These are phyloP conservation scores for Gambusia affinis DNA, from an alignment of 2,113 vertebrate species.

Conservation along the genomic window DNA sequence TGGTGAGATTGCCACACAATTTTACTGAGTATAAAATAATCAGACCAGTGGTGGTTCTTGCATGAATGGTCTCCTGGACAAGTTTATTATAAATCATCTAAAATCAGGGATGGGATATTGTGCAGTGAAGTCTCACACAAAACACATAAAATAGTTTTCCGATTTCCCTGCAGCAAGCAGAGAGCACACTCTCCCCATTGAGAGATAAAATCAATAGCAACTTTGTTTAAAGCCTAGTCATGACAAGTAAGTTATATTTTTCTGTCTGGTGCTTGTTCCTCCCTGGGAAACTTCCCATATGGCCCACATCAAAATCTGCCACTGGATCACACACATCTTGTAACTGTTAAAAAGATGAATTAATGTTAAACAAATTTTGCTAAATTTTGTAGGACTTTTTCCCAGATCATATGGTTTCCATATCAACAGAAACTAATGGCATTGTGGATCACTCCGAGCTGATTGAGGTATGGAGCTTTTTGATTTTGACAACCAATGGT, in stretches of 20 bases:
- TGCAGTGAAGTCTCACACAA: not conserved
- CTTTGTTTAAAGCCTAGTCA: not conserved
- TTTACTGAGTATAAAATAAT: not conserved
- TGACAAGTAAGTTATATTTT: not conserved
- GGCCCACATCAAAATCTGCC: not conserved
- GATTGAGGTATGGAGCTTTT: conserved; percentile 85
- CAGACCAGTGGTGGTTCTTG: not conserved
- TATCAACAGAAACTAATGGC: conserved; percentile 86
- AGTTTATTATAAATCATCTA: not conserved
- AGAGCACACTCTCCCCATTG: not conserved
- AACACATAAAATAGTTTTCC: not conserved
- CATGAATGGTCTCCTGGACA: not conserved
- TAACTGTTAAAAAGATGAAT: not conserved
- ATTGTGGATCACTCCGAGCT: conserved; percentile 86
- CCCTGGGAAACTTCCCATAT: not conserved
- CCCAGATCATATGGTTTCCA: conserved; percentile 95
- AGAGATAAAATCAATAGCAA: not conserved
- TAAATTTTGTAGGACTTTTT: conserved; percentile 88
- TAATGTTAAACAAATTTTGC: conserved; percentile 1
- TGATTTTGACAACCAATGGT: not conserved
- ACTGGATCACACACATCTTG: not conserved
- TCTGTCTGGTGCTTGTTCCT: not conserved
- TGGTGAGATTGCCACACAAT: conserved; percentile 81
- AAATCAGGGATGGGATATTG: not conserved
- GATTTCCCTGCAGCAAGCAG: not conserved